Conservation (phyloP, 2,888 invertebrate genomes). For the Gortyna flavago region DNA sequence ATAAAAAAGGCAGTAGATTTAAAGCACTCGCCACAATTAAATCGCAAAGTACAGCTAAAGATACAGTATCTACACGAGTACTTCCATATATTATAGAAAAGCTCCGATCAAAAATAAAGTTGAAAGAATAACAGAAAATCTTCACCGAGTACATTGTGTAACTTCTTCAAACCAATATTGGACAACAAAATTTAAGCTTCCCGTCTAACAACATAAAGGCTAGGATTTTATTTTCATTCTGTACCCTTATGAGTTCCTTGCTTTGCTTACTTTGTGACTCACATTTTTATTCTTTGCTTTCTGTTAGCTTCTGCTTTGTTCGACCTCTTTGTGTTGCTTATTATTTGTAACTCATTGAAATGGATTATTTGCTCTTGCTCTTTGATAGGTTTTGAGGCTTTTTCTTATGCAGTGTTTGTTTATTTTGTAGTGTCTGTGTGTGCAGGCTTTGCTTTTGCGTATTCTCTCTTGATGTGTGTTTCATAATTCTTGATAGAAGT, state of each 20-base stretch:
- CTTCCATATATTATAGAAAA: slow-evolving; percentile 8
- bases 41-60: neutral
- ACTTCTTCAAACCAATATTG: slow-evolving; percentile 56
- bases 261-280: slow-evolving; percentile 57
- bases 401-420: slow-evolving; percentile 9
- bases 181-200: slow-evolving; percentile 56
- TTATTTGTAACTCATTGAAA: slow-evolving; percentile 47
- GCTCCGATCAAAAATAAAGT: slow-evolving; percentile 4
- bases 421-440: neutral
- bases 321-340: slow-evolving; percentile 41
- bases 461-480: neutral
- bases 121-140: slow-evolving; percentile 14
- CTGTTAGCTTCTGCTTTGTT: slow-evolving; percentile 39
- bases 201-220: slow-evolving; percentile 38
- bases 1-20: neutral
- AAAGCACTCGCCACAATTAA: neutral
- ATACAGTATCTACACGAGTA: neutral
- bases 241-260: slow-evolving; percentile 47
- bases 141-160: slow-evolving; percentile 38
- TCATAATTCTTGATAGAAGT: neutral
- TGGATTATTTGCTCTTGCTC: slow-evolving; percentile 30
- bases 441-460: neutral
- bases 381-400: slow-evolving; percentile 16
- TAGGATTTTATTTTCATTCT: slow-evolving; percentile 53
- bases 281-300: slow-evolving; percentile 47